phyloP scores from a whole-genome alignment of 2,888 invertebrate genomes.

The Artemia sinica region DNA sequence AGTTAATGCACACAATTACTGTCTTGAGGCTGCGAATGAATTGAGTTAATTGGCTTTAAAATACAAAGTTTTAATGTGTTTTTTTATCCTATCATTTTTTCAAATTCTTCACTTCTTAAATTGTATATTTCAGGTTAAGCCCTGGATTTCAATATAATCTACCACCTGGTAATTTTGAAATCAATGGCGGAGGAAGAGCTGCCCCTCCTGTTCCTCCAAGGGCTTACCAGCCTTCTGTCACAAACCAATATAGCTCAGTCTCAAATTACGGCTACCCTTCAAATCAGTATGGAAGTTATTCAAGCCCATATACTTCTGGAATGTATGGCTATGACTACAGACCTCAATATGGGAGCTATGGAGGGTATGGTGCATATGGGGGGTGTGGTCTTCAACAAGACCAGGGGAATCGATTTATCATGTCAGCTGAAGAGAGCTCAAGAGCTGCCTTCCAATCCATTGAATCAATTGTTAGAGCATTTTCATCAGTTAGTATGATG shows the following conservation, averaged over 20 bases:
- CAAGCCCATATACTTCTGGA: not conserved
- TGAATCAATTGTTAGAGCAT: conserved; percentile 74
- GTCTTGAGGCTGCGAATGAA: no score
- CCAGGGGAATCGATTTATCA: conserved; percentile 42
- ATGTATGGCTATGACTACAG: not conserved
- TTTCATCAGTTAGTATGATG: conserved; percentile 88
- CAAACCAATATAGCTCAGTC: not conserved
- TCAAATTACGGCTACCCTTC: not conserved
- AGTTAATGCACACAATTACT: no score
- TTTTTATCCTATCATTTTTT: no score
- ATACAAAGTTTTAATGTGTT: no score
- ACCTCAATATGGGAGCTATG: conserved; percentile 25
- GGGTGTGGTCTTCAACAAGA: conserved; percentile 17
- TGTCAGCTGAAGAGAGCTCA: conserved; percentile 75
- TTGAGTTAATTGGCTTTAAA: no score
- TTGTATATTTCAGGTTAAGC: not conserved
- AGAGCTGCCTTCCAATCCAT: conserved; percentile 85
- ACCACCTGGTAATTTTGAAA: conserved; percentile 1
- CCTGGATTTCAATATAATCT: not conserved
- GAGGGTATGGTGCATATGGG: conserved; percentile 31
- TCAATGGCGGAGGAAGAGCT: conserved; percentile 7
- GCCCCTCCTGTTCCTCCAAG: conserved; percentile 5
- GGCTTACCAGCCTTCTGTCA: not conserved
- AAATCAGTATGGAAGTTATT: not conserved
- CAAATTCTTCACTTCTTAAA: no score